A percentile compares a stretch with the other conserved stretches of the same genome.
Conservation (phyloP, 2,888 invertebrate species). For the Glomeris marginata region DNA sequence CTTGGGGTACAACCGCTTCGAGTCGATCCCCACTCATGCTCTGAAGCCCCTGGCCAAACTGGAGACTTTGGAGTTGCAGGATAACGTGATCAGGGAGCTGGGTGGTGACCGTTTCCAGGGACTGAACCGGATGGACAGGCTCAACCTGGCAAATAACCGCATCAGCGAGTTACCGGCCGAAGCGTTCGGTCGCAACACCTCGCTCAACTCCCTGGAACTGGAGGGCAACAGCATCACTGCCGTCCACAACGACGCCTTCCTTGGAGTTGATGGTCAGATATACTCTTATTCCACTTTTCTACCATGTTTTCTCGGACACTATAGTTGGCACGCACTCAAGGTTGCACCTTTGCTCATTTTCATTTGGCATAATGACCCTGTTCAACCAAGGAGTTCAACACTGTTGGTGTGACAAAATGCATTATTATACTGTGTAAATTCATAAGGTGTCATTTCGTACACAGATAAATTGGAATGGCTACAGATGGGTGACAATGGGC, state of each 20-base stretch:
- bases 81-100: conserved; percentile 35
- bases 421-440: no score
- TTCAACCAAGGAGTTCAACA: no score
- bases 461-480: conserved; percentile 79
- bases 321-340: no score
- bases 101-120: conserved; percentile 2
- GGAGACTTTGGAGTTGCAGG: conserved; percentile 16
- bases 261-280: conserved; percentile 37
- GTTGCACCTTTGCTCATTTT: no score
- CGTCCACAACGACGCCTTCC: conserved; percentile 70
- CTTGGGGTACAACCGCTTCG: conserved; percentile 4
- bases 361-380: no score
- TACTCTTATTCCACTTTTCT: no score
- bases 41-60: conserved; percentile 10
- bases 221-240: conserved; percentile 66
- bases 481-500: conserved; percentile 72
- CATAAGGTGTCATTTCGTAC: conserved; percentile 20
- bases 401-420: no score
- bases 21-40: conserved; percentile 5
- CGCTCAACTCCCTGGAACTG: conserved; percentile 69
- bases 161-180: conserved; percentile 59
- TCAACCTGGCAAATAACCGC: conserved; percentile 73
- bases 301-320: no score
- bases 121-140: conserved; percentile 50
- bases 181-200: conserved; percentile 61